phyloP scores from a whole-genome alignment of 2,797 vertebrate species.

The Nyctalus aviator region DNA sequence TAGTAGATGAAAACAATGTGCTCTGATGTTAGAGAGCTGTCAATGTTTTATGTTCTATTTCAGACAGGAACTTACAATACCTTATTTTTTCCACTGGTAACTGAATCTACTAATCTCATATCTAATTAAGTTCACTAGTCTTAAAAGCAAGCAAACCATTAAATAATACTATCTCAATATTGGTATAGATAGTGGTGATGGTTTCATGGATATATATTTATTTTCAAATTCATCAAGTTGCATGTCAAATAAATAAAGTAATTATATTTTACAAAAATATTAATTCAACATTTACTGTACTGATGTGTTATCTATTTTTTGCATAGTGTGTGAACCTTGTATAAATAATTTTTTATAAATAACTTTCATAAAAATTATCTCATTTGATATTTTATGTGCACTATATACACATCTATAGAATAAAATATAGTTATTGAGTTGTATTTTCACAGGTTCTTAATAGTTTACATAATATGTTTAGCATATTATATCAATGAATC shows the following conservation, averaged over 20 bases:
- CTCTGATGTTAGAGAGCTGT: background rate
- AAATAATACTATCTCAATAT: background rate
- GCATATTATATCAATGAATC: background rate
- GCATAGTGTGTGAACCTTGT: background rate
- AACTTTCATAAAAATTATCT: background rate
- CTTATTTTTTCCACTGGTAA: background rate
- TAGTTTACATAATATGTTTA: background rate
- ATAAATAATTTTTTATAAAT: background rate
- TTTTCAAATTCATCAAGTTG: background rate
- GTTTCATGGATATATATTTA: background rate
- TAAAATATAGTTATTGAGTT: background rate
- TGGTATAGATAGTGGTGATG: background rate
- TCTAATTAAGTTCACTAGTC: background rate
- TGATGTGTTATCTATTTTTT: background rate
- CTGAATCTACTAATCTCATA: background rate
- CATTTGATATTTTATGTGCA: background rate
- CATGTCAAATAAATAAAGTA: background rate
- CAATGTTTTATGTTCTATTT: slow-evolving; percentile 27
- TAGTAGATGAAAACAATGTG: slow-evolving; percentile 1
- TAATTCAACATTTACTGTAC: background rate
- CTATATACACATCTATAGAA: background rate
- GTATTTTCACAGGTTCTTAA: background rate
- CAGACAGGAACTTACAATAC: background rate
- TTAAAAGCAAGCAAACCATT: slow-evolving; percentile 50
- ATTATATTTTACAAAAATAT: background rate